Evolutionary conservation across 2,113 vertebrate species (phyloP), one percentile per base, ranked within the genome.

Genomic region (Parus major): DNA sequence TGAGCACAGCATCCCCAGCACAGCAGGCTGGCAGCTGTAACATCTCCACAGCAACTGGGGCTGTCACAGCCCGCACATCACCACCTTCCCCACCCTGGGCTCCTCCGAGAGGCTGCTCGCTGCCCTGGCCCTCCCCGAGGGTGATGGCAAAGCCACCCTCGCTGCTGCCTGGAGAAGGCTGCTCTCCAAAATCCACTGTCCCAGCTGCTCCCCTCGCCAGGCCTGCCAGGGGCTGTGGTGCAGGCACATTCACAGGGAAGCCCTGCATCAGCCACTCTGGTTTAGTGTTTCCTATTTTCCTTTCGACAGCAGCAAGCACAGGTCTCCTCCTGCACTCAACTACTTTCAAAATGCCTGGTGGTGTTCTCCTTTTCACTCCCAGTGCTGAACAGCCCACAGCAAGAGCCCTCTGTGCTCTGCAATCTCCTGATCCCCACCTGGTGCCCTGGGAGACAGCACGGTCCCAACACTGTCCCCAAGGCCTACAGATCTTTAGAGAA

Each of bases 31-130:
- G 72, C 55, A 86, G 61, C 64, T 14, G 46, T 14, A 52, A 41
- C 11, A 18, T 81, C 69, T 90, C 92, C 92, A 78, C 95, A 88
- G 92, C 86, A 86, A 85, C 86, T 29, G 52, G 22, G 44, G 65
- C 68, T 84, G 82, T 52, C 92, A 91, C 35, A 52, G 85, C 65
- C 44, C 1, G 0, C 87, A 66, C 2, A 6, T 41, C 42, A 84
- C 39, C 84, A 29, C 25, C 70, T 24, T 49, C 72, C 86, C 1
- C 39, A 5, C 39, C 11, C 4, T 39, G 39, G 39, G 50, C 77
- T 68, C 69, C 56, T 72, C 53, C 0, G 3, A 21, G 81, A 73
- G 47, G 28, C 33, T 17, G 53, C 49, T 35, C 24, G 27, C 70
- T 59, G 60, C 52, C 65, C n/a, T 0, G 19, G 39, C 55, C 65